A percentile compares a stretch with the other conserved stretches of the same genome.
phyloP scores from a whole-genome alignment of 2,888 invertebrate genomes.

The Acleris holmiana region DNA sequence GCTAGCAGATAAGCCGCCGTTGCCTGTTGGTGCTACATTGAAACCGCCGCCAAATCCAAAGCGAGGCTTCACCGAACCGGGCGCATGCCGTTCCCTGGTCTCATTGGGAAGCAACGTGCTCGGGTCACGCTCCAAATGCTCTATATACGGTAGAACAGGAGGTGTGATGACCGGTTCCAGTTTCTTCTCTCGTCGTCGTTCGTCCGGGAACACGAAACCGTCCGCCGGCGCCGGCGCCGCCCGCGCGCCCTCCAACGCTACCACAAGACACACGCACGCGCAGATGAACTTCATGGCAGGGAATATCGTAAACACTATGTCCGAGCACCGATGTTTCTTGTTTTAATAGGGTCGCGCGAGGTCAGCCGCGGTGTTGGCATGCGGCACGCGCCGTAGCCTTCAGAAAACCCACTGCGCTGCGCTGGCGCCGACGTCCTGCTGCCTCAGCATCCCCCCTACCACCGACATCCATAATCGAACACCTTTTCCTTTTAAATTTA shows the following conservation, averaged over 20 bases:
- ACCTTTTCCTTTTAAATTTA: constrained; percentile 64
- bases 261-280: constrained; percentile 58
- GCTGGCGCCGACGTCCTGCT: constrained; percentile 72
- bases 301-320: constrained; percentile 68
- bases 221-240: constrained; percentile 63
- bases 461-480: constrained; percentile 48
- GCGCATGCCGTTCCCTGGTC: constrained; percentile 44
- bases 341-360: constrained; percentile 82
- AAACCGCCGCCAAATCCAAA: constrained; percentile 73
- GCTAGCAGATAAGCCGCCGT: constrained; percentile 73
- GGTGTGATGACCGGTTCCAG: constrained; percentile 77
- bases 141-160: constrained; percentile 77
- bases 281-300: constrained; percentile 74
- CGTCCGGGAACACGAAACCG: constrained; percentile 73
- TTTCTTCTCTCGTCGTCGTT: constrained; percentile 62
- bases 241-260: constrained; percentile 47
- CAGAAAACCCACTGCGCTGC: constrained; percentile 81
- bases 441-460: constrained; percentile 66
- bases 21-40: constrained; percentile 69
- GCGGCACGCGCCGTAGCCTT: constrained; percentile 83
- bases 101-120: constrained; percentile 74
- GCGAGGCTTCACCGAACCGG: constrained; percentile 59
- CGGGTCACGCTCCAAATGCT: constrained; percentile 80
- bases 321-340: constrained; percentile 67
- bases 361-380: constrained; percentile 77